Conservation (phyloP, 1,140 invertebrate genomes). For the Achroia grisella region DNA sequence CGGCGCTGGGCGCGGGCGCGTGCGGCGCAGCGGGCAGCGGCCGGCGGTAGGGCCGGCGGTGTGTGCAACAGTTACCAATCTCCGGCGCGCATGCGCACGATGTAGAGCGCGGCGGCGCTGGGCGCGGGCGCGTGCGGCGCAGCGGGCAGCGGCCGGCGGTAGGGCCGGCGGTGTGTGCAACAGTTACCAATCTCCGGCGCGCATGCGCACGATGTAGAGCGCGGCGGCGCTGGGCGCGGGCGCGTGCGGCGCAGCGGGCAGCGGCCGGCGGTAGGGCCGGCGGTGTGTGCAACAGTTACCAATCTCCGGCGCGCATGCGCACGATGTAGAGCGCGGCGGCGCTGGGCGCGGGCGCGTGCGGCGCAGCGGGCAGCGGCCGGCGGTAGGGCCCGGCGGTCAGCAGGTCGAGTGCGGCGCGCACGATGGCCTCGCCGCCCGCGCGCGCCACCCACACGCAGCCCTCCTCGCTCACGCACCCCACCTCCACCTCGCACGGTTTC, state of each 20-base stretch:
- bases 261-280: no score
- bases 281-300: constrained; percentile 21
- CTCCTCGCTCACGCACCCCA: constrained; percentile 63
- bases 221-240: constrained; percentile 10
- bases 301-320: constrained; percentile 57
- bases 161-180: neutral
- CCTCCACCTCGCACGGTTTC: constrained; percentile 55
- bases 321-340: constrained; percentile 54
- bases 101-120: neutral
- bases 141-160: no score
- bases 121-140: no score
- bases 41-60: constrained; percentile 57
- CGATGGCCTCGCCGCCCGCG: constrained; percentile 42
- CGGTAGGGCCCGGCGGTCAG: constrained; percentile 56
- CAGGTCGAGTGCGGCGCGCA: constrained; percentile 48
- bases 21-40: constrained; percentile 56
- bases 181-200: constrained; percentile 52
- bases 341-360: constrained; percentile 41
- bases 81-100: constrained; percentile 31
- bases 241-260: neutral
- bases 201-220: constrained; percentile 63
- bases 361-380: constrained; percentile 57
- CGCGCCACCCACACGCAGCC: constrained; percentile 62
- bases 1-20: constrained; percentile 41
- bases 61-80: constrained; percentile 37